phyloP scores from a whole-genome alignment of 2,797 vertebrate species.

The Xiphorhynchus erythropygius region DNA sequence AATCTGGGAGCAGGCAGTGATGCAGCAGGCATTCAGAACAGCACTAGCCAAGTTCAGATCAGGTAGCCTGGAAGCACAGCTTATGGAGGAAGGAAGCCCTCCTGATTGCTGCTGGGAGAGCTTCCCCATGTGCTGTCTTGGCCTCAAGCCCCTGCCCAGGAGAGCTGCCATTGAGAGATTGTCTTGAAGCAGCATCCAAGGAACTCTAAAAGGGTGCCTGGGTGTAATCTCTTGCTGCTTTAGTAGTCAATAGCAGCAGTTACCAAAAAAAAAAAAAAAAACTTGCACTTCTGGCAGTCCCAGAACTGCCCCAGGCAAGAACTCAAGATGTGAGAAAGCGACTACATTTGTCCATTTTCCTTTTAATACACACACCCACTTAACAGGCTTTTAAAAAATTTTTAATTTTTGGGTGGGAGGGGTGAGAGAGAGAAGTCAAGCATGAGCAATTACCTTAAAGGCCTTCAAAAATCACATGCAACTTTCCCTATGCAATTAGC shows the following conservation, averaged over 20 bases:
- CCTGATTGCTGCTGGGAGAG: background rate
- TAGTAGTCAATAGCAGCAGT: background rate
- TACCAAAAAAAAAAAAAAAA: background rate
- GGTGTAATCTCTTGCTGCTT: background rate
- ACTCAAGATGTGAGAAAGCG: background rate
- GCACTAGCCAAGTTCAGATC: background rate
- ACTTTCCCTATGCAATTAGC: background rate
- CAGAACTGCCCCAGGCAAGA: background rate
- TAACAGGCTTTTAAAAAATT: background rate
- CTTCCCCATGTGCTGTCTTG: background rate
- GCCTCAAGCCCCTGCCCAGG: background rate
- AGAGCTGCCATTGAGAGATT: background rate
- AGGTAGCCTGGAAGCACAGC: background rate
- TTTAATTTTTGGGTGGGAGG: background rate
- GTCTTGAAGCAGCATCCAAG: background rate
- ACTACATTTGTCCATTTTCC: background rate
- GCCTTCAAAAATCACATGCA: background rate
- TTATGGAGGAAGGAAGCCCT: background rate
- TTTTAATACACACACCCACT: background rate
- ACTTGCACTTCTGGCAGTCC: background rate
- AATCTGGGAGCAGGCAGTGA: background rate
- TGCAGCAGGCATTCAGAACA: background rate
- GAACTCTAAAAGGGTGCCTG: fast-evolving
- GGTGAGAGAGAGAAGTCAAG: background rate
- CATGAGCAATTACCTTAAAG: background rate